A percentile compares a stretch with the other conserved stretches of the same genome.
phyloP scores from a whole-genome alignment of 1,140 invertebrate species.

The Drosophila chauvacae region DNA sequence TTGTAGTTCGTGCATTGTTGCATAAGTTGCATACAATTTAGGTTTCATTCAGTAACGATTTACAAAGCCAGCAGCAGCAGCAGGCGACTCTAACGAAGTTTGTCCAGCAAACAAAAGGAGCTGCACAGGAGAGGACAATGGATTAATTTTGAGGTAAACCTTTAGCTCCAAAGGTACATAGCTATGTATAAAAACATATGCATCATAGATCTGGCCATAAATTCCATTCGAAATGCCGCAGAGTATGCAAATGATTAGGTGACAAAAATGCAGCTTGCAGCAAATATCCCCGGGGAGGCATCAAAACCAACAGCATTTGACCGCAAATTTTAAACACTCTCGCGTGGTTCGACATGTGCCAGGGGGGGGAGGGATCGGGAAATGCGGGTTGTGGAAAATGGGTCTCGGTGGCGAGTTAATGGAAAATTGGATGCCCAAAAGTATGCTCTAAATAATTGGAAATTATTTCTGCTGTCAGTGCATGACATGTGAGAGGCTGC shows the following conservation, averaged over 20 bases:
- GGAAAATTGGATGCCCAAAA: conserved; percentile 51
- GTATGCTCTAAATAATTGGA: conserved; percentile 74
- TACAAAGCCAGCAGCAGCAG: conserved; percentile 16
- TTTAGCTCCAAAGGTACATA: neutral
- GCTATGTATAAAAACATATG: neutral
- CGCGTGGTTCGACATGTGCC: neutral
- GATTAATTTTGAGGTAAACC: neutral
- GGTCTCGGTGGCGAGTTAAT: conserved; percentile 1
- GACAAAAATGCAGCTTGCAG: conserved; percentile 39
- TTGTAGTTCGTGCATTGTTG: conserved; percentile 26
- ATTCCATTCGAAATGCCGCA: conserved; percentile 14
- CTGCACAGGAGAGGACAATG: neutral
- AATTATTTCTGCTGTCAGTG: conserved; percentile 65
- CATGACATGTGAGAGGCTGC: conserved; percentile 47
- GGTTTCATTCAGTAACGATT: conserved; percentile 38
- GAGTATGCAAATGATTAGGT: conserved; percentile 73
- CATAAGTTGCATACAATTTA: conserved; percentile 32
- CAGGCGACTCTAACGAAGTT: conserved; percentile 40
- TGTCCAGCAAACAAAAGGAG: conserved; percentile 29
- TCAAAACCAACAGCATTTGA: conserved; percentile 29
- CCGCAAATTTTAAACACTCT: conserved; percentile 68
- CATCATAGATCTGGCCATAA: conserved; percentile 17
- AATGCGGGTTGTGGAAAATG: neutral
- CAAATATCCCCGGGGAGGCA: conserved; percentile 25
- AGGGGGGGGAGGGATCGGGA: too few relatives aligned